These are phyloP conservation scores for Ictalurus punctatus DNA, from an alignment of 2,113 vertebrate genomes.

Conservation along the genomic window DNA sequence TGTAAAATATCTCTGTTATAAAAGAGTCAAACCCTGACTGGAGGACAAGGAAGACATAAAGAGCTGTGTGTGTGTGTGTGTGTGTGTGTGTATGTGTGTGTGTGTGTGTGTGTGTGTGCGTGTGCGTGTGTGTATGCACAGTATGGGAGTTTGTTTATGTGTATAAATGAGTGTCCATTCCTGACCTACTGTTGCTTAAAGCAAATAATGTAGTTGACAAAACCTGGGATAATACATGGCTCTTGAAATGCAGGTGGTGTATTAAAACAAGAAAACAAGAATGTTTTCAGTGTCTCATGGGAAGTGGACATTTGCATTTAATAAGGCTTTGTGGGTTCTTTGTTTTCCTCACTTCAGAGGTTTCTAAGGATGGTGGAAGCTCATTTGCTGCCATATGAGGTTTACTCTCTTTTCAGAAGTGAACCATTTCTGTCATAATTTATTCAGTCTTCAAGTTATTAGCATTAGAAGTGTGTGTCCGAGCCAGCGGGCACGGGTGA, in stretches of 20 bases:
- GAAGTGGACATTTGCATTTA: slow-evolving; percentile 17
- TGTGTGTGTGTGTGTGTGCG: background rate
- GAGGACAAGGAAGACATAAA: background rate
- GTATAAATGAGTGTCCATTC: background rate
- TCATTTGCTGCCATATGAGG: slow-evolving; percentile 28
- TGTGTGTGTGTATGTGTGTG: background rate
- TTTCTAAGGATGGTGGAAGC: slow-evolving; percentile 4
- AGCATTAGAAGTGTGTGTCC: slow-evolving; percentile 28
- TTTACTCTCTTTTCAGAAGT: background rate
- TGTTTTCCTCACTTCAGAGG: slow-evolving; percentile 26
- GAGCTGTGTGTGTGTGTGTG: background rate
- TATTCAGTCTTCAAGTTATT: slow-evolving; percentile 16
- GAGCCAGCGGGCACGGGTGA: slow-evolving; percentile 6
- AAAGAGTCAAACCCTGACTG: background rate
- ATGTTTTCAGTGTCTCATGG: slow-evolving; percentile 4
- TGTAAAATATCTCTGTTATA: background rate
- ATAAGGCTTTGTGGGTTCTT: slow-evolving; percentile 19
- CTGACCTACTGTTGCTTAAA: background rate
- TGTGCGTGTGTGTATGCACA: background rate
- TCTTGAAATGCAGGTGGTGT: slow-evolving; percentile 12
- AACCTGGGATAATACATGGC: background rate
- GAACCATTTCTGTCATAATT: slow-evolving; percentile 3
- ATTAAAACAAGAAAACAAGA: background rate
- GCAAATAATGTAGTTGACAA: background rate
- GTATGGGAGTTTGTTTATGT: background rate